Percentiles rank a stretch among this genome's conserved stretches.
These are phyloP conservation scores for Perithous albicinctus DNA, from an alignment of 2,888 invertebrate genomes.

Conservation along the genomic window DNA sequence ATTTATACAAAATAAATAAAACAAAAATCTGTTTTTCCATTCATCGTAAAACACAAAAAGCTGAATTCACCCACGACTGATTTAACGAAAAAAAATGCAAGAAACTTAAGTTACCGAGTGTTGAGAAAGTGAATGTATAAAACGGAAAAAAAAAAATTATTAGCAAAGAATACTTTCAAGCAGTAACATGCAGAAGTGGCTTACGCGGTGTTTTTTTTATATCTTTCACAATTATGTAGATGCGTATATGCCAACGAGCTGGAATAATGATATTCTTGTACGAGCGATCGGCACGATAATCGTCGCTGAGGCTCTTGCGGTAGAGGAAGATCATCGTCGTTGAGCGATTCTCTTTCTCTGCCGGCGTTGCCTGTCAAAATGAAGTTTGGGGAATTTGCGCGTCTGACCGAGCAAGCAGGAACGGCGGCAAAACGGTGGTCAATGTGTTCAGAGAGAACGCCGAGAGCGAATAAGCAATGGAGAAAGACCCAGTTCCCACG, in stretches of 20 bases:
- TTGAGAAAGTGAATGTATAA: conserved; percentile 4
- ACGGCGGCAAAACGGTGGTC: conserved; percentile 9
- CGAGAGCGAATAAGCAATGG: conserved; percentile 43
- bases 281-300: conserved; percentile 57
- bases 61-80: background rate
- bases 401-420: conserved; percentile 25
- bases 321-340: conserved; percentile 47
- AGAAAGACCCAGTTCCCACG: conserved; percentile 74
- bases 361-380: conserved; percentile 54
- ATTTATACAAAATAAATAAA: no score
- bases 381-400: conserved; percentile 58
- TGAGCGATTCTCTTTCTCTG: conserved; percentile 8
- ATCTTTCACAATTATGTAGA: conserved; percentile 5
- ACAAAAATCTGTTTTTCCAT: no score
- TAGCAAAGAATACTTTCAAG: background rate
- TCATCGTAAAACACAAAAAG: background rate
- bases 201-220: background rate
- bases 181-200: background rate
- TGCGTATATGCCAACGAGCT: conserved; percentile 14
- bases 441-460: conserved; percentile 25
- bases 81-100: background rate
- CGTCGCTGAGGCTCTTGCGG: conserved; percentile 32
- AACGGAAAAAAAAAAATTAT: background rate
- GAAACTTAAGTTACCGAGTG: background rate
- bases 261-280: conserved; percentile 58